Percentiles rank a stretch among this genome's conserved stretches.
Conservation (phyloP, 1,140 invertebrate species). For the Pentalonia nigronervosa region DNA sequence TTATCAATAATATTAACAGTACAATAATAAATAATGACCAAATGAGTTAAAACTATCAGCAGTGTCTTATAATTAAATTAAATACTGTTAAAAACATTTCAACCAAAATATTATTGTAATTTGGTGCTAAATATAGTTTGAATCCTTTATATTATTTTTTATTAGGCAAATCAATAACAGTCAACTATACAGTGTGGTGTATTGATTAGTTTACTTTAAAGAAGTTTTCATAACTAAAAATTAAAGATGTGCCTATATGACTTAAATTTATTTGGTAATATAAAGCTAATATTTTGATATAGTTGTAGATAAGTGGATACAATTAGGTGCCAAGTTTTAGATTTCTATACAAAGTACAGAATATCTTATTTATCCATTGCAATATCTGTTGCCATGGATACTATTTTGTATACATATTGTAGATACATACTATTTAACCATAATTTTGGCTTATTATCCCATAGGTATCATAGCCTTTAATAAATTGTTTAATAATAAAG, state of each 20-base stretch:
- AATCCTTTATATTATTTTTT: not conserved
- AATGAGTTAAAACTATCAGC: not conserved
- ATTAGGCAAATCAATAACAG: not conserved
- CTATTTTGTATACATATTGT: not conserved
- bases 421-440: no score
- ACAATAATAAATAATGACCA: not conserved
- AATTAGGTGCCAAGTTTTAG: not conserved
- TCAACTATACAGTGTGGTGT: not conserved
- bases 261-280: not conserved
- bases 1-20: not conserved
- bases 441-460: no score
- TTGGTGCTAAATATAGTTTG: not conserved
- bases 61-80: not conserved
- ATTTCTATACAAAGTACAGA: not conserved
- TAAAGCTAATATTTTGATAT: not conserved
- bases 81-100: not conserved
- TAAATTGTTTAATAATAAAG: no score
- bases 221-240: not conserved
- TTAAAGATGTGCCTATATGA: not conserved
- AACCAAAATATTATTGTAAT: not conserved
- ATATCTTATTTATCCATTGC: not conserved
- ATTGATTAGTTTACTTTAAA: not conserved
- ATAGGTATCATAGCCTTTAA: no score
- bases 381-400: not conserved
- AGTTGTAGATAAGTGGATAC: not conserved